These are phyloP conservation scores for Monodelphis domestica DNA, from an alignment of 2,797 vertebrate species.

Conservation along the genomic window DNA sequence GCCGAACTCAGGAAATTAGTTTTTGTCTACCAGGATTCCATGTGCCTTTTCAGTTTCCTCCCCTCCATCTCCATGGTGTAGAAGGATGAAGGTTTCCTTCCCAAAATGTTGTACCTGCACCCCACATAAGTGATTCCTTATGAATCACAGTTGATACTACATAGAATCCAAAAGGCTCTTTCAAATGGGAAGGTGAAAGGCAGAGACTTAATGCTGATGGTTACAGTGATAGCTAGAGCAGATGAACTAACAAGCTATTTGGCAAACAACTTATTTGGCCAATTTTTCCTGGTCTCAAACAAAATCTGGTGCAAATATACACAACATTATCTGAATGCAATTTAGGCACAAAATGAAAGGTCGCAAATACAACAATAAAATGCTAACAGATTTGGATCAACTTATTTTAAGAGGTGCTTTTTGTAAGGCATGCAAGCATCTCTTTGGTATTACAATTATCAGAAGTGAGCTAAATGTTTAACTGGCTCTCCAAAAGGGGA, in stretches of 20 bases:
- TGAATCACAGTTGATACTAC: background rate
- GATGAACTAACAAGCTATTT: background rate
- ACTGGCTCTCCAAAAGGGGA: background rate
- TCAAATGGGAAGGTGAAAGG: background rate
- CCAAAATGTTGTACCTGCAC: background rate
- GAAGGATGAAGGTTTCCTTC: background rate
- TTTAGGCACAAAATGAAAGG: background rate
- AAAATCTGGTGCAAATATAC: conserved; percentile 9
- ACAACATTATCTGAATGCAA: background rate
- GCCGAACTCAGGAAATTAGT: conserved; percentile 51
- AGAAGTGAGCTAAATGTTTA: background rate
- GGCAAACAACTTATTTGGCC: background rate
- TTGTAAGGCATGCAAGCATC: background rate
- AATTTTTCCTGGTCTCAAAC: conserved; percentile 19
- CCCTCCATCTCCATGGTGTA: background rate
- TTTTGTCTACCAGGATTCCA: conserved; percentile 25
- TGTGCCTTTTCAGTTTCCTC: conserved; percentile 9
- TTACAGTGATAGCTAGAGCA: background rate
- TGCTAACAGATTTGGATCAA: conserved; percentile 37
- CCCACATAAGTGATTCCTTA: background rate
- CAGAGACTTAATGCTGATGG: background rate
- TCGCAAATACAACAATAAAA: conserved; percentile 33
- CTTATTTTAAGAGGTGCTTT: conserved; percentile 25
- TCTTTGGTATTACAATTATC: background rate
- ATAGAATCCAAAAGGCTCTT: background rate